phyloP scores from a whole-genome alignment of 1,140 invertebrate genomes.

The Drosophila lini region DNA sequence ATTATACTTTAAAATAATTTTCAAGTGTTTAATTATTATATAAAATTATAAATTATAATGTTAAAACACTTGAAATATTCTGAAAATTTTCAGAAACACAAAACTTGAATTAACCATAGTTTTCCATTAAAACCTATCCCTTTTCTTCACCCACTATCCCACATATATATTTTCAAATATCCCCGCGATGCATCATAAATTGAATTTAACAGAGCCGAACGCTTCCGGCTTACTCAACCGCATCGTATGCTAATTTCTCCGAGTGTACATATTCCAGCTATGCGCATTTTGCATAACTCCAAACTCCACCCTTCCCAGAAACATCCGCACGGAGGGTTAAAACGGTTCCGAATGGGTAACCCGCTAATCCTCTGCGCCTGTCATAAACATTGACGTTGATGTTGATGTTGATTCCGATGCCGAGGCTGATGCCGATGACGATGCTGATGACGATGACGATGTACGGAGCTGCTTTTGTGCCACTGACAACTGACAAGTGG shows the following conservation, averaged over 20 bases:
- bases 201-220: constrained; percentile 4
- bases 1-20: background rate
- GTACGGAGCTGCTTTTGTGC: constrained; percentile 50
- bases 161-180: background rate
- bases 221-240: constrained; percentile 29
- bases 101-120: background rate
- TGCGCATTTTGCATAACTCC: constrained; percentile 47
- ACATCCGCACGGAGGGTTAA: constrained; percentile 45
- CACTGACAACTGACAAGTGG: constrained; percentile 77
- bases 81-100: fast-evolving
- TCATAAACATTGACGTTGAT: constrained; percentile 82
- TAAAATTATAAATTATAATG: background rate
- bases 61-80: background rate
- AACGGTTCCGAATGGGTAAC: constrained; percentile 72
- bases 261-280: constrained; percentile 33
- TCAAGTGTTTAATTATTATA: background rate
- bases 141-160: background rate
- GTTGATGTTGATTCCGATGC: constrained; percentile 55
- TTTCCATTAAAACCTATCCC: background rate
- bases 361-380: constrained; percentile 78
- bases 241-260: constrained; percentile 37
- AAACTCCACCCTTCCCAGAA: constrained; percentile 5
- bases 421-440: constrained; percentile 21
- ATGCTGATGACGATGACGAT: constrained; percentile 32
- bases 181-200: constrained; percentile 16